Percentiles rank a stretch among this genome's conserved stretches.
phyloP scores from a whole-genome alignment of 2,888 invertebrate species.

The Lycaena phlaeas region DNA sequence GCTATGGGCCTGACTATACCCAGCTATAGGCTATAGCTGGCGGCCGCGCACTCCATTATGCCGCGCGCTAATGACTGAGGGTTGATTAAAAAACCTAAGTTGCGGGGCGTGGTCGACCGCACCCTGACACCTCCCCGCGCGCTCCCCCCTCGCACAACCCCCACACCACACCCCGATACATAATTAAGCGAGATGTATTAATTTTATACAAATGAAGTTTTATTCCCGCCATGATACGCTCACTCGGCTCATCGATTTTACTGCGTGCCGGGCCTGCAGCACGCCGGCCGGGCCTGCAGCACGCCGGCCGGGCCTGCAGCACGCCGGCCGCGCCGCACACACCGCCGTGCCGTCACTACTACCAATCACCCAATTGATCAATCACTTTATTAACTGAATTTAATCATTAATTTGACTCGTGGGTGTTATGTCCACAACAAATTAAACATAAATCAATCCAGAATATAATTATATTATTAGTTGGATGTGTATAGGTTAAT shows the following conservation, averaged over 20 bases:
- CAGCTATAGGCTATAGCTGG: not conserved
- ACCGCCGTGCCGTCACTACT: no score
- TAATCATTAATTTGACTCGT: no score
- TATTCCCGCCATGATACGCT: constrained; percentile 5
- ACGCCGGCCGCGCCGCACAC: no score
- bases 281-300: no score
- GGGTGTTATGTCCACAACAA: no score
- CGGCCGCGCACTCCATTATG: constrained; percentile 35
- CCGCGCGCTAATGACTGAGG: constrained; percentile 64
- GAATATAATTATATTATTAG: no score
- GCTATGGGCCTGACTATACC: constrained; percentile 4
- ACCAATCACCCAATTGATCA: no score
- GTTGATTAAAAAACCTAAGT: constrained; percentile 56
- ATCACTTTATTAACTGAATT: no score
- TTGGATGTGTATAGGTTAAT: no score
- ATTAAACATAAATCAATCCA: no score
- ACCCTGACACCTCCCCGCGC: not conserved
- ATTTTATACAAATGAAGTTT: constrained; percentile 8
- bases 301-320: no score
- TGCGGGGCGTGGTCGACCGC: constrained; percentile 15
- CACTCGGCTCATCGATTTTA: constrained; percentile 7
- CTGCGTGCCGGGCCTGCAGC: not conserved
- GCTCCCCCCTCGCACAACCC: constrained; percentile 8
- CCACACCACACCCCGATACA: constrained; percentile 11
- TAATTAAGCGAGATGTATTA: constrained; percentile 16